Evolutionary conservation across 2,113 vertebrate species (phyloP), one percentile per base, ranked within the genome.

Genomic region (Upupa epops): DNA sequence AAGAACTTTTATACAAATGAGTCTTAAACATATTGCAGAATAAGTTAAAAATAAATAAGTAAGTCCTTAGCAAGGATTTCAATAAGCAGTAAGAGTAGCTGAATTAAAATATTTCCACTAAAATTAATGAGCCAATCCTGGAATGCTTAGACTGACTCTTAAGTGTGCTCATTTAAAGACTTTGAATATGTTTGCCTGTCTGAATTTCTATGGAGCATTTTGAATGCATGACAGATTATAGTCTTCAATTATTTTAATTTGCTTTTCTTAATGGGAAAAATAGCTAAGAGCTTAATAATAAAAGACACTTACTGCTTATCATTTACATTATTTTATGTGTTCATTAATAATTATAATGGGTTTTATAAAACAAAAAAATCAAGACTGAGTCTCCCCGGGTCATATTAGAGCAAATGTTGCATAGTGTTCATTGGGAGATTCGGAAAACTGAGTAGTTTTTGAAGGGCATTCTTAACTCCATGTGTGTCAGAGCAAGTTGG

Each of bases 231-330:
- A 88, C 77, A 91, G 90, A 95, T 95, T 91, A 79, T 88, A 93
- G 91, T 94, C 91, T 94, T 94, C 94, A 88, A 81, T 95, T 95
- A 95, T 94, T 95, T 95, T 95, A 95, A n/a, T 90, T 92, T 94
- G 92, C 71, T 80, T 91, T 88, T 81, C 78, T 88, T 92, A 91
- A 97, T 81, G 91, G 95, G 86, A 72, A 90, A 94, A 92, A 96
- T 86, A 92, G 51, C 92, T 96, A 61, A 74, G 77, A 86, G 64
- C 48, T 76, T 55, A 88, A 82, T 51, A 88, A 91, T 94, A 81
- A 90, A 91, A 75, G 90, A 74, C 69, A 76, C 83, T 90, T 81
- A 73, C 31, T 89, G 82, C 85, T 90, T 94, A 75, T 85, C 86
- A 82, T 25, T 66, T 94, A 63, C 78, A 80, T 90, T 69, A 64